Evolutionary conservation across 2,888 invertebrate genomes (phyloP), one percentile per base, ranked within the genome.

Genomic region (Candidula unifasciata): DNA sequence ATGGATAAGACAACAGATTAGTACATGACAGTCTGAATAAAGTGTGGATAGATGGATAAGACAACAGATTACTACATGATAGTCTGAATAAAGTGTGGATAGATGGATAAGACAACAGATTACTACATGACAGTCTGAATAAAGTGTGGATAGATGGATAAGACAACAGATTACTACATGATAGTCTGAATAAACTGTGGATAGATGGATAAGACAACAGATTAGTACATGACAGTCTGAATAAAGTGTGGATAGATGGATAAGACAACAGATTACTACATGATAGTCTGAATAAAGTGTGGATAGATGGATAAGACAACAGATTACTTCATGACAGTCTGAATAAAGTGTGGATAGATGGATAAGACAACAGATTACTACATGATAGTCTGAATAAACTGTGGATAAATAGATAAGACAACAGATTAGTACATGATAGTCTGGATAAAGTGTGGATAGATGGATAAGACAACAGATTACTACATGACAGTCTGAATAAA

Each of bases 41-140:
- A 60, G 8, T 60, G 60, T 60, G 60, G 60, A 60, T 60, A 10
- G 3, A 60, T 24, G 60, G n/a, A 60, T n/a, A 60, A 5, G 18
- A 44, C 6, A 44, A 44, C 89, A 91, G 92, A 21, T 92, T n/a
- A 91, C 85, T 92, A 92, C 91, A 92, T 91, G 24, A 91, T 91
- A 10, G 90, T 91, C 88, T 91, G 92, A 84, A 91, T 89, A 85
- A 92, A 92, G 92, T 92, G 91, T 88, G 89, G 89, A 69, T 33
- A 13, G 21, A 6, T 44, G 44, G 44, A 44, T 44, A n/a, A n/a
- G n/a, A n/a, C n/a, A n/a, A n/a, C n/a, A n/a, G n/a, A n/a, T n/a
- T n/a, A n/a, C n/a, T 92, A 92, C 91, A 92, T 91, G 27, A 91
- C 91, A 10, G 90, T 91, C 88, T 92, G 92, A 85, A 92, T 89